These are phyloP conservation scores for Vanessa atalanta DNA, from an alignment of 1,140 invertebrate species.

Conservation along the genomic window DNA sequence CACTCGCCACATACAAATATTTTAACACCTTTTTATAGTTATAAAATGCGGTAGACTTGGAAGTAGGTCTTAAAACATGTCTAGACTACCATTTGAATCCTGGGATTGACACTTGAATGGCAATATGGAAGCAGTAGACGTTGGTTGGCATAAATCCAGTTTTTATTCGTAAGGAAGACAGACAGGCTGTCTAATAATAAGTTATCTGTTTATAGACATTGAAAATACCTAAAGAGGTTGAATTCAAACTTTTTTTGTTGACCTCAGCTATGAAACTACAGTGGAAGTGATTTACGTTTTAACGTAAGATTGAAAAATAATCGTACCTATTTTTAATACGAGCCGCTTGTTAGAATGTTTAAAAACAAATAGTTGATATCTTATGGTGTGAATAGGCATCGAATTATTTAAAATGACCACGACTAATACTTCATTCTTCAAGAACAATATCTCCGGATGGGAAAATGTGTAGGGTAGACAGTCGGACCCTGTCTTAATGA, in stretches of 20 bases:
- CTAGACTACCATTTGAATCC: constrained; percentile 9
- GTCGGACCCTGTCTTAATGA: no score
- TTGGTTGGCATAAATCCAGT: constrained; percentile 8
- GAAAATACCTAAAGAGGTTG: background rate
- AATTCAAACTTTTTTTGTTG: background rate
- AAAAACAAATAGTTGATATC: no score
- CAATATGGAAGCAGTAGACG: constrained; percentile 1
- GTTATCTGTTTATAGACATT: constrained; percentile 14
- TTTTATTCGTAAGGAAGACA: constrained; percentile 12
- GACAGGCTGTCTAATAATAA: constrained; percentile 5
- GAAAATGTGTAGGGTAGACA: no score
- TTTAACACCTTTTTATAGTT: constrained; percentile 15
- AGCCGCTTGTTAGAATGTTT: no score
- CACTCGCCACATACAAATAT: constrained; percentile 7
- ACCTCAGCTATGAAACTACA: background rate
- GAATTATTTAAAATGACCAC: no score
- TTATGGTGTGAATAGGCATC: no score
- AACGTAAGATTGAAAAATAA: no score
- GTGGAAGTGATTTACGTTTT: background rate
- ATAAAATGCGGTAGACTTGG: constrained; percentile 12
- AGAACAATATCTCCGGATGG: no score
- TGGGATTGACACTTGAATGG: constrained; percentile 14
- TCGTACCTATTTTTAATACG: no score
- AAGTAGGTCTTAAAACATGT: constrained; percentile 17
- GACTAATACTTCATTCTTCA: no score